Base-by-base conservation (phyloP, 53 echinoderm and acorn worm genomes). In the Patiria pectinifera region DNA sequence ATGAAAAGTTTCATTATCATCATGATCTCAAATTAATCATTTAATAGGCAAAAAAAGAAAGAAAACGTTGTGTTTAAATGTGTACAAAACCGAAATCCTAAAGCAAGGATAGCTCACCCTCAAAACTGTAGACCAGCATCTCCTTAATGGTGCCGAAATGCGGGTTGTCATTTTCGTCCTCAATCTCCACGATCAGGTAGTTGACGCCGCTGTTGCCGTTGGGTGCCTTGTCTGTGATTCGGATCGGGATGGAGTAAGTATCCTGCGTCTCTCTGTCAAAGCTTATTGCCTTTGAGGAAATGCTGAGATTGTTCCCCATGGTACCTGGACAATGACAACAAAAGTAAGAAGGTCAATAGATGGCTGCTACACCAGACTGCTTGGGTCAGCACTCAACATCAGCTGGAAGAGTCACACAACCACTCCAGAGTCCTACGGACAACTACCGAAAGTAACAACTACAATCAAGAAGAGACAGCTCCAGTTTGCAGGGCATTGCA, bases 121-220 rank as follows among this genome's bases (percentile, higher is more conserved):
- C 96, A 86, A 93, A 99, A 75, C 94, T 97, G 92, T 99, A 99
- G 59, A 99, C 99, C 86, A 96, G 92, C 95, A 97, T 97, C 2
- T 89, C 71, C 83, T 99, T 99, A 69, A 82, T 94, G 48, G 89
- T 88, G 11, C 93, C 94, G 2, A 24, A 0, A 83, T 99, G 99
- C 0, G 95, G 96, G 69, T 99, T 96, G 78, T 99, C 99, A 75
- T 99, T 99, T 22, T 87, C 80, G 44, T 99, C 99, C 82, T 74
- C 46, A 4, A 82, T 66, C 21, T 94, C 87, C 66, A 91, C 80
- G 18, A 96, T 94, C 66, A 97, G 83, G 5, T 93, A 84, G 62
- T 83, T 89, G 48, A 89, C 48, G 23, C 96, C 97, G 3, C 87
- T 77, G 84, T 93, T 94, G 71, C 87, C 80, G 1, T 9, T 25